Evolutionary conservation across 2,797 vertebrate genomes (phyloP), one percentile per base, ranked within the genome.

Genomic region (Hypotaenidia okinawae): DNA sequence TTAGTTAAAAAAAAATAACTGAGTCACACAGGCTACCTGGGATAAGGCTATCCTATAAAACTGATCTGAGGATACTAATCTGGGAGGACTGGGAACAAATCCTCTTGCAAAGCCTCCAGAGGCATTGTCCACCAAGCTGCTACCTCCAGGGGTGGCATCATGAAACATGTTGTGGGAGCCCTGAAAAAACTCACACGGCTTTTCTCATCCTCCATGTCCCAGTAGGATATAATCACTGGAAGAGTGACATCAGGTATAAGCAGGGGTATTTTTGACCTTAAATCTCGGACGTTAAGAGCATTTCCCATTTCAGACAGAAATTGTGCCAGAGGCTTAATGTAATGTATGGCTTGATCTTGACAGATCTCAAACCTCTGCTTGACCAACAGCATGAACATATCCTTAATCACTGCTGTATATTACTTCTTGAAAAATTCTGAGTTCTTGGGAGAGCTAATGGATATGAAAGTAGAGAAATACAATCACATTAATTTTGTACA

Each of bases 231-330:
- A 89, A 30, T 3, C 14, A 55, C 16, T 54, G 54, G 39, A 77
- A 28, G 10, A 72, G 21, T 13, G 11, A 83, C 23, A 55, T 51
- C 32, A 35, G 18, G 4, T 21, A 7, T 3, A 39, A 73, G 24
- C 74, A 92, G 41, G 30, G 76, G 9, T 62, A 61, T 13, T 51
- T 94, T 47, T 82, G 55, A 92, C 87, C 59, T 93, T 69, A 84
- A 87, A 59, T 27, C 18, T 33, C 51, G 43, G 80, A 68, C 45
- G 93, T 87, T 49, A 83, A 80, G 37, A 67, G 19, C 19, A 43
- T 90, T 94, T 89, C 72, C 62, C 51, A 72, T 72, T 86, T 78
- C 11, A 8, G 92, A 37, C 41, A 91, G 59, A 93, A 85, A 81
- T 58, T 64, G 35, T 78, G 66, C 69, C 58, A 51, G 58, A 73